phyloP scores from a whole-genome alignment of 2,888 invertebrate genomes.

The Conistra vaccinii region DNA sequence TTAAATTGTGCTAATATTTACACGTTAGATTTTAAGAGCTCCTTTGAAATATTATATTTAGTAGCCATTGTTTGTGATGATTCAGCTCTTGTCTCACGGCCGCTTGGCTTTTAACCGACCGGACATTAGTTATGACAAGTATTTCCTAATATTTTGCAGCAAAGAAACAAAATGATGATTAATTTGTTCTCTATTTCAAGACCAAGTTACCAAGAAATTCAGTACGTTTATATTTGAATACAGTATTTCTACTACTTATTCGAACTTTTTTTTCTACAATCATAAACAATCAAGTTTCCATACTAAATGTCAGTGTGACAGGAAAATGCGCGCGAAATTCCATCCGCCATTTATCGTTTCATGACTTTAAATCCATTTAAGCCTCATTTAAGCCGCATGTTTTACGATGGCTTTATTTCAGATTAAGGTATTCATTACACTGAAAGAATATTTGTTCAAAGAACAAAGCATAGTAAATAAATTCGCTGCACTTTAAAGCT shows the following conservation, averaged over 20 bases:
- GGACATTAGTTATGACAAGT: constrained; percentile 55
- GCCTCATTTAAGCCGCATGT: constrained; percentile 29
- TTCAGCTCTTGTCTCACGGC: constrained; percentile 58
- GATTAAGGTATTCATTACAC: constrained; percentile 43
- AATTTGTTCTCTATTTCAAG: constrained; percentile 8
- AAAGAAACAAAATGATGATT: neutral
- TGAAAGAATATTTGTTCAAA: constrained; percentile 61
- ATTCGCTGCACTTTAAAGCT: constrained; percentile 64
- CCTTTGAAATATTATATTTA: constrained; percentile 71
- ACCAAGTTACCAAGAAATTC: neutral
- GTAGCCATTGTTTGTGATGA: constrained; percentile 64
- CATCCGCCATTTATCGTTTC: constrained; percentile 8
- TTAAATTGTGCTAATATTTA: constrained; percentile 68
- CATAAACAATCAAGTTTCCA: constrained; percentile 11
- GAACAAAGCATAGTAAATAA: constrained; percentile 57
- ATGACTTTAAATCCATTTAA: constrained; percentile 31
- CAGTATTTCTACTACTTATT: neutral
- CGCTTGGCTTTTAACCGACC: constrained; percentile 46
- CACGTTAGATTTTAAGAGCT: constrained; percentile 63
- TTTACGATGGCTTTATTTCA: constrained; percentile 43
- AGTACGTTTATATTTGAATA: neutral
- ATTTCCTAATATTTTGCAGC: constrained; percentile 48
- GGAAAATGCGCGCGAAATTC: constrained; percentile 33
- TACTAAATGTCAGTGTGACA: constrained; percentile 37
- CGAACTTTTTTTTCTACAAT: neutral